Evolutionary conservation across 53 echinoderm and acorn worm species (phyloP).

Genomic region (Holothuria leucospilota): DNA sequence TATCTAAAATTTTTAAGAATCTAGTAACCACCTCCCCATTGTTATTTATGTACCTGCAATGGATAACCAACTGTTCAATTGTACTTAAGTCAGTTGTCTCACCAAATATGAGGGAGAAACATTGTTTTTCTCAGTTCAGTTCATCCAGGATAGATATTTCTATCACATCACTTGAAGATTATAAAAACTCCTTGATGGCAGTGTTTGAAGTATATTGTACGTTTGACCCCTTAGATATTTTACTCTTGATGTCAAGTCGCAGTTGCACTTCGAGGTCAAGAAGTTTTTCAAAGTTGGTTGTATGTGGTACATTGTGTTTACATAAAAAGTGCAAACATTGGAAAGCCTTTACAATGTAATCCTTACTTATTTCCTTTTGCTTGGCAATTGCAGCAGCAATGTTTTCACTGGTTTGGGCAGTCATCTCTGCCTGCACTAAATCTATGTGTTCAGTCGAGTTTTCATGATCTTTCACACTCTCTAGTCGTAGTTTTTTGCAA

Average conservation of each 20-base stretch:
- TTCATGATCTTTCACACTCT: constrained; percentile 56
- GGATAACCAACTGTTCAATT: too few relatives aligned
- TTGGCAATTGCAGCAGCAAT: constrained; percentile 6
- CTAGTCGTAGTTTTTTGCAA: constrained; percentile 19
- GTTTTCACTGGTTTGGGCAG: constrained; percentile 40
- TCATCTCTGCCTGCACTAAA: too few relatives aligned
- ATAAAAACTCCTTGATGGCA: constrained; percentile 21
- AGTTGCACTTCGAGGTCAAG: constrained; percentile 33
- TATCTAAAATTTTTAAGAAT: constrained; percentile 59
- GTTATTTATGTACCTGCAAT: constrained; percentile 29
- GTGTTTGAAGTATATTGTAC: constrained; percentile 47
- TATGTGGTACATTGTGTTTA: constrained; percentile 59
- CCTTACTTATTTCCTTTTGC: neutral
- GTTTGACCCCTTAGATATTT: constrained; percentile 52
- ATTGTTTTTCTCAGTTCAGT: neutral
- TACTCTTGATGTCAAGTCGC: constrained; percentile 24
- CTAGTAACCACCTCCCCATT: too few relatives aligned
- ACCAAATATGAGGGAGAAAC: constrained; percentile 57
- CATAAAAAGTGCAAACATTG: constrained; percentile 50
- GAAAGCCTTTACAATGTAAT: constrained; percentile 59
- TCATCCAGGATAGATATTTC: constrained; percentile 40
- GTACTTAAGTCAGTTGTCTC: constrained; percentile 74
- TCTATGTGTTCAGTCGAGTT: constrained; percentile 17
- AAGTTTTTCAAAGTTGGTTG: constrained; percentile 55
- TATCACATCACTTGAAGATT: constrained; percentile 51